Conservation (phyloP, 2,113 vertebrate genomes). For the Micronycteris hirsuta region DNA sequence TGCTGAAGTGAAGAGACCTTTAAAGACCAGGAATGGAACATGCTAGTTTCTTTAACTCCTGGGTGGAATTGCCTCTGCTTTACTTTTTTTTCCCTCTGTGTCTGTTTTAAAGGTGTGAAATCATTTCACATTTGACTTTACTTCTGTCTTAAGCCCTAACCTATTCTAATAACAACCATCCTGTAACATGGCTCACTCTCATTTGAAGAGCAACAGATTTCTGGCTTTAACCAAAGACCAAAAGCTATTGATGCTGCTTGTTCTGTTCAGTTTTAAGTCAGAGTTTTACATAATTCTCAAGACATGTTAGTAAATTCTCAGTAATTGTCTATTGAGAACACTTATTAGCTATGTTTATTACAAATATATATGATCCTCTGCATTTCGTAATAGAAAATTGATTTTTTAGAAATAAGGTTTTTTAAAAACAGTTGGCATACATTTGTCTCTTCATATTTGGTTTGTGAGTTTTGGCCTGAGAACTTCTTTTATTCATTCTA, state of each 20-base stretch:
- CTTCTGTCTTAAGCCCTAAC: neutral
- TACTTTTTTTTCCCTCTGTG: neutral
- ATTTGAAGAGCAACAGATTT: neutral
- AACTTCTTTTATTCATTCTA: neutral
- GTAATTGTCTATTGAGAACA: neutral
- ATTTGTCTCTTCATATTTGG: neutral
- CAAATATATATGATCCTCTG: neutral
- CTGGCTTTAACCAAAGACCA: neutral
- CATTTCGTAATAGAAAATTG: neutral
- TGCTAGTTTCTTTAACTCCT: neutral
- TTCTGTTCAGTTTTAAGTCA: neutral
- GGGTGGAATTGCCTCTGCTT: neutral
- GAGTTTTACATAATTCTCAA: neutral
- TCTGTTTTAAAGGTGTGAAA: neutral
- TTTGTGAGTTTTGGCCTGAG: neutral
- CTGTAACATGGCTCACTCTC: neutral
- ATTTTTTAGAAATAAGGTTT: neutral
- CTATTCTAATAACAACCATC: neutral
- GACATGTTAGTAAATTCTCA: conserved; percentile 10
- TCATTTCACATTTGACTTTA: neutral
- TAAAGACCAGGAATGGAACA: neutral
- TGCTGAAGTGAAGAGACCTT: neutral
- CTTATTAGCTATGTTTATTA: neutral
- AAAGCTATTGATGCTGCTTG: neutral
- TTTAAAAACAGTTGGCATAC: neutral